A percentile compares a stretch with the other conserved stretches of the same genome.
These are phyloP conservation scores for Hyalella azteca DNA, from an alignment of 2,888 invertebrate genomes.

Conservation along the genomic window DNA sequence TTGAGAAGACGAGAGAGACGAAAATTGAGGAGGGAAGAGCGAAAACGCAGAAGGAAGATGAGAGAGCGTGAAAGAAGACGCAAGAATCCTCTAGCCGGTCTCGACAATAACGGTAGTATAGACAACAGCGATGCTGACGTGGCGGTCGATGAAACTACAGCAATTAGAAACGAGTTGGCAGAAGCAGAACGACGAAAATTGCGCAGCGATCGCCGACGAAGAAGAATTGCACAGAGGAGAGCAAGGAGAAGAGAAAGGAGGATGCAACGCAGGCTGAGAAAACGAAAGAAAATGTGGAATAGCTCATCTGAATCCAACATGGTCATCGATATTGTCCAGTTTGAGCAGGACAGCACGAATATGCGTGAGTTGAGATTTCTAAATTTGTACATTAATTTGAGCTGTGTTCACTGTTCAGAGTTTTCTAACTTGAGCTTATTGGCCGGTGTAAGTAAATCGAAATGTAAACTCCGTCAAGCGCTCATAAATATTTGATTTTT, in stretches of 20 bases:
- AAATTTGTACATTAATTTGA: too few species aligned
- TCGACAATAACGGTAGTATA: neutral
- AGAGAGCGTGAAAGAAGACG: neutral
- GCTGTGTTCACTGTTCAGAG: too few species aligned
- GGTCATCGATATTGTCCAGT: neutral
- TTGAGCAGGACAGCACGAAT: neutral
- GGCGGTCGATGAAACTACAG: neutral
- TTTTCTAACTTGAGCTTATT: too few species aligned
- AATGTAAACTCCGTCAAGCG: too few species aligned
- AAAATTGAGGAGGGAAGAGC: neutral
- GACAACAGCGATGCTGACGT: neutral
- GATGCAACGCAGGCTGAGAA: neutral
- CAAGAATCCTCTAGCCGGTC: neutral
- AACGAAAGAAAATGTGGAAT: neutral
- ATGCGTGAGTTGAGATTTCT: neutral
- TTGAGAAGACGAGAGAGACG: constrained; percentile 22
- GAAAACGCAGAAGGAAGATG: neutral
- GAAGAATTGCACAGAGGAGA: neutral
- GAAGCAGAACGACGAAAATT: neutral
- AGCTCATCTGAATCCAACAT: neutral
- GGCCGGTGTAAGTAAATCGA: too few species aligned
- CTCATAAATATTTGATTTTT: too few species aligned
- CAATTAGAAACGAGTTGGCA: neutral
- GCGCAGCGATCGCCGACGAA: neutral
- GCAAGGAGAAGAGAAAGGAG: neutral